These are phyloP conservation scores for Iphiclides podalirius DNA, from an alignment of 2,888 invertebrate species.

Conservation along the genomic window DNA sequence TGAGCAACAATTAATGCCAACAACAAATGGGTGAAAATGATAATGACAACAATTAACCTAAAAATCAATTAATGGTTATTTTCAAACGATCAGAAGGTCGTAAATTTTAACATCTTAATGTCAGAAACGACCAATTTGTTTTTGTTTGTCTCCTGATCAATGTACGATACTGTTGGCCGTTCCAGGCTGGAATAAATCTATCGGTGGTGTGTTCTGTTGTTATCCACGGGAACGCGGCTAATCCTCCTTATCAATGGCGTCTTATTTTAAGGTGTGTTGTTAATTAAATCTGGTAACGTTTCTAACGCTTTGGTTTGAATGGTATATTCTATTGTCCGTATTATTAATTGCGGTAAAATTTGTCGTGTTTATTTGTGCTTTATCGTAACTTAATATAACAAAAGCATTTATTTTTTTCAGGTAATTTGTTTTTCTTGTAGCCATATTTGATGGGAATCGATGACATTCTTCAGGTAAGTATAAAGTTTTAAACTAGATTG, in stretches of 20 bases:
- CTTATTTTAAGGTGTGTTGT: constrained; percentile 42
- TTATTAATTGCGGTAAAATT: too few species aligned
- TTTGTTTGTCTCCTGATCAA: constrained; percentile 25
- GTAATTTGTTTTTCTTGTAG: too few species aligned
- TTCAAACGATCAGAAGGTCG: neutral
- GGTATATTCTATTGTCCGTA: too few species aligned
- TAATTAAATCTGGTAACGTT: too few species aligned
- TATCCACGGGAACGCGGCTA: constrained; percentile 43
- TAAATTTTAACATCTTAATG: neutral
- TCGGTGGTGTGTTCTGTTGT: constrained; percentile 47
- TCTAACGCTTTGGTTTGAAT: too few species aligned
- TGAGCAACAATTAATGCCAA: too few species aligned
- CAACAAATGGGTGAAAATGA: neutral
- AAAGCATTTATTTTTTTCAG: too few species aligned
- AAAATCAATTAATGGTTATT: neutral
- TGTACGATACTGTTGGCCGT: constrained; percentile 33
- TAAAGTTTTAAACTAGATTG: too few species aligned
- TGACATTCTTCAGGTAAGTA: too few species aligned
- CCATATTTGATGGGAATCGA: too few species aligned
- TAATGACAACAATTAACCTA: neutral
- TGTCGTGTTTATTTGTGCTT: too few species aligned
- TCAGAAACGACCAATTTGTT: constrained; percentile 2
- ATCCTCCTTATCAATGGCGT: constrained; percentile 52
- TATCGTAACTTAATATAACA: too few species aligned
- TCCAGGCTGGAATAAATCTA: constrained; percentile 52